These are phyloP conservation scores for Cephonodes hylas DNA, from an alignment of 2,888 invertebrate species.

Conservation along the genomic window DNA sequence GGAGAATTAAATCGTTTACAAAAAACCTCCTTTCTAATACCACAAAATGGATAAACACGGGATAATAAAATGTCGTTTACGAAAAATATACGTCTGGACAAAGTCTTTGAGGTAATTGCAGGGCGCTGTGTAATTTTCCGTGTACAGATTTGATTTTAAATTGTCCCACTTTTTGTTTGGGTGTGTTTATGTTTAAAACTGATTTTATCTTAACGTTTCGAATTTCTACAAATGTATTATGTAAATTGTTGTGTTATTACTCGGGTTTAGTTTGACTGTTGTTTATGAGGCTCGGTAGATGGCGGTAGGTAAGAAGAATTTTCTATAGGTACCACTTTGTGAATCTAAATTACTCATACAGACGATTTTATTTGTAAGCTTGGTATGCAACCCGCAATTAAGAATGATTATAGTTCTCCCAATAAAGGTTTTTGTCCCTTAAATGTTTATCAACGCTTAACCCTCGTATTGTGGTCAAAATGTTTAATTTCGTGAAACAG, in stretches of 20 bases:
- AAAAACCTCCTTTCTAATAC: slow-evolving; percentile 67
- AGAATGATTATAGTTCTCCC: not conserved
- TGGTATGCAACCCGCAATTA: not conserved
- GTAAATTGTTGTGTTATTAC: too few relatives aligned
- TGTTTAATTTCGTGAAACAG: slow-evolving; percentile 12
- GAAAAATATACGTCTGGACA: slow-evolving; percentile 66
- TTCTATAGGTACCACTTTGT: too few relatives aligned
- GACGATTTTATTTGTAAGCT: too few relatives aligned
- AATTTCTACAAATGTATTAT: not conserved
- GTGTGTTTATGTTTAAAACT: not conserved
- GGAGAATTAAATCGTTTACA: slow-evolving; percentile 71
- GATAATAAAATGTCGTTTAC: slow-evolving; percentile 80
- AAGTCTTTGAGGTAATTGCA: slow-evolving; percentile 49
- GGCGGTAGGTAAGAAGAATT: too few relatives aligned
- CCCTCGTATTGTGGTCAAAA: not conserved
- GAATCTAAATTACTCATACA: too few relatives aligned
- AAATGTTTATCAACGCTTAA: slow-evolving; percentile 1
- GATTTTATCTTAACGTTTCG: not conserved
- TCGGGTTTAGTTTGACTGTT: too few relatives aligned
- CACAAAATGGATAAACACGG: slow-evolving; percentile 70
- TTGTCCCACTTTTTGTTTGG: slow-evolving; percentile 15
- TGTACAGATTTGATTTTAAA: slow-evolving; percentile 22
- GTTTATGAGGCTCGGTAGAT: too few relatives aligned
- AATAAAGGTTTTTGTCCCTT: not conserved
- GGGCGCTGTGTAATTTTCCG: slow-evolving; percentile 45